Conservation (phyloP, 2,113 vertebrate species). For the Empidonax alnorum region DNA sequence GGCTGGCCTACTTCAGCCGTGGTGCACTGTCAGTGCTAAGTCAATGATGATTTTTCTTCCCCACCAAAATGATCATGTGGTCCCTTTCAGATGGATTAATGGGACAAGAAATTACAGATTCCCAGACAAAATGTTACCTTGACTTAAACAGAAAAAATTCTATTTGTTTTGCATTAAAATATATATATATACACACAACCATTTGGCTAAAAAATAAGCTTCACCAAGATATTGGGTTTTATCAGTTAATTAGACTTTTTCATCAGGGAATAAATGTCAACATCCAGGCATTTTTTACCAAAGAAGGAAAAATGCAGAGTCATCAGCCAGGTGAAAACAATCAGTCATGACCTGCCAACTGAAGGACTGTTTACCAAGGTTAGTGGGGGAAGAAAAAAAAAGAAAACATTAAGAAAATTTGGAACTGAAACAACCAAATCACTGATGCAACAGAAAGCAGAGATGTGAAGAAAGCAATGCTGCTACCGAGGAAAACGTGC, state of each 20-base stretch:
- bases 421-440: slow-evolving; percentile 28
- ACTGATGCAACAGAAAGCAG: not conserved
- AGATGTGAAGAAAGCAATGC: not conserved
- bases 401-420: not conserved
- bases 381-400: not conserved
- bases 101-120: not conserved
- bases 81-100: not conserved
- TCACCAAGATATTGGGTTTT: not conserved
- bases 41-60: not conserved
- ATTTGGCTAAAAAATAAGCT: not conserved
- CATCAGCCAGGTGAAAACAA: slow-evolving; percentile 5
- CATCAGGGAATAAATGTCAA: not conserved
- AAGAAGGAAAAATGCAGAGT: not conserved
- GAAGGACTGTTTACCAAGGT: not conserved
- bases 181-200: too few species aligned
- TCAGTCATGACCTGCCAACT: not conserved
- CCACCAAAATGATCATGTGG: not conserved
- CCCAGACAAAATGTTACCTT: not conserved
- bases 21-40: not conserved
- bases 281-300: not conserved
- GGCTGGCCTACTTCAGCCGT: not conserved
- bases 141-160: not conserved
- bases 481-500: not conserved
- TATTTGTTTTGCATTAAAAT: not conserved
- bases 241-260: not conserved